Conservation (phyloP, 2,113 vertebrate species). For the Amphilophus citrinellus region DNA sequence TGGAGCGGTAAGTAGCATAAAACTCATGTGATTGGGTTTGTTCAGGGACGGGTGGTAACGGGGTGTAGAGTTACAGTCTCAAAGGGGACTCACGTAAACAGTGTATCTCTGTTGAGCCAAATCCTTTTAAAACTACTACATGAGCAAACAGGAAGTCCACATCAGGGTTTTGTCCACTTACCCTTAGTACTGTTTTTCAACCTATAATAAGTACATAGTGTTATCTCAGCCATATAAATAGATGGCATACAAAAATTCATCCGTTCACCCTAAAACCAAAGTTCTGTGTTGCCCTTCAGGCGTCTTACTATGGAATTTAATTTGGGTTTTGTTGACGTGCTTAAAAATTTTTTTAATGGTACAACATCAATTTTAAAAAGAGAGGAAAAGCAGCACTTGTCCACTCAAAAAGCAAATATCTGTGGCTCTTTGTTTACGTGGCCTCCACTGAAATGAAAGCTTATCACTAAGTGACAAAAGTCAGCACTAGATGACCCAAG, state of each 20-base stretch:
- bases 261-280: background rate
- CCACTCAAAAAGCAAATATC: conserved; percentile 25
- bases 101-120: conserved; percentile 14
- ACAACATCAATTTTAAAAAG: background rate
- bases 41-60: conserved; percentile 72
- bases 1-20: conserved; percentile 92
- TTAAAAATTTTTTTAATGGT: background rate
- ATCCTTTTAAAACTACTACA: background rate
- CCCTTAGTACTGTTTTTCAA: background rate
- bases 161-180: background rate
- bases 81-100: conserved; percentile 44
- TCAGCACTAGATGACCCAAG: conserved; percentile 44
- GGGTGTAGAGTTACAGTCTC: conserved; percentile 60
- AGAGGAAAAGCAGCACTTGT: conserved; percentile 25
- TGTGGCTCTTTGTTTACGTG: conserved; percentile 59
- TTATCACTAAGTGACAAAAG: conserved; percentile 47
- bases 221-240: conserved; percentile 7
- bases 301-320: background rate
- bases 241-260: background rate
- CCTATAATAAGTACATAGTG: background rate
- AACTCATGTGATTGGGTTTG: conserved; percentile 85
- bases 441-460: conserved; percentile 47
- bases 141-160: background rate
- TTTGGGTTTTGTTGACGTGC: background rate
- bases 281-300: background rate